Evolutionary conservation across 2,797 vertebrate species (phyloP).

Genomic region (Coilia nasus): DNA sequence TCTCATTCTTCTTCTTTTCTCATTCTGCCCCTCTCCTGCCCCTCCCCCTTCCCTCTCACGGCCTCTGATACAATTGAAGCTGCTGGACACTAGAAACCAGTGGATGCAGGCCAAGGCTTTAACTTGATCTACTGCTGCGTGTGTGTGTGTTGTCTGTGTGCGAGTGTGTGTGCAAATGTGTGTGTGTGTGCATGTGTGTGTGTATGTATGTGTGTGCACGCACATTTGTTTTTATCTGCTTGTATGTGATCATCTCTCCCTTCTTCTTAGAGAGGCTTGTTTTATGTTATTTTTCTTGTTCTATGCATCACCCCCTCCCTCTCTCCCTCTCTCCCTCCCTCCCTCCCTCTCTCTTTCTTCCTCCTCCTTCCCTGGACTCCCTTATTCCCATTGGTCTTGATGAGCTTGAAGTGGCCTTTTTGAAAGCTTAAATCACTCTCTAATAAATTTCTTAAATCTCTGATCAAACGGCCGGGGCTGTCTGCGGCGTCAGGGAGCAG

Average conservation of each 20-base stretch:
- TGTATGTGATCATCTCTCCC: not conserved
- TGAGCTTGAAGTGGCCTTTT: slow-evolving; percentile 38
- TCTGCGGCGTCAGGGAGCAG: not conserved
- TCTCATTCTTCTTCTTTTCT: not conserved
- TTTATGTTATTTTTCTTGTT: not conserved
- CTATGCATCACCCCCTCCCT: not conserved
- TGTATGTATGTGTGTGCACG: not conserved
- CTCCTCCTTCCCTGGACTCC: not conserved
- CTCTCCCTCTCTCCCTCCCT: not conserved
- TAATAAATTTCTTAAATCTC: slow-evolving; percentile 26
- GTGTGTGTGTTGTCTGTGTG: not conserved
- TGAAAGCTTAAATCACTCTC: slow-evolving; percentile 27
- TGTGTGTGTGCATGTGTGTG: slow-evolving; percentile 29
- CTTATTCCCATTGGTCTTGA: not conserved
- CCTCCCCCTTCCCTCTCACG: slow-evolving; percentile 16
- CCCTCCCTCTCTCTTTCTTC: not conserved
- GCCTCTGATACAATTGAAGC: slow-evolving; percentile 11
- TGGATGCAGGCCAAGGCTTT: slow-evolving; percentile 18
- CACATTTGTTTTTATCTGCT: not conserved
- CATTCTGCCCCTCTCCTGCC: slow-evolving; percentile 6
- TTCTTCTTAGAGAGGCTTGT: not conserved
- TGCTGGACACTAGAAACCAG: slow-evolving; percentile 30
- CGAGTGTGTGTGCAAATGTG: not conserved
- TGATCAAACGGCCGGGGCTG: slow-evolving; percentile 28
- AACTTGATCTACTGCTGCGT: not conserved